phyloP scores from a whole-genome alignment of 2,113 vertebrate species.

The Scopus umbretta region DNA sequence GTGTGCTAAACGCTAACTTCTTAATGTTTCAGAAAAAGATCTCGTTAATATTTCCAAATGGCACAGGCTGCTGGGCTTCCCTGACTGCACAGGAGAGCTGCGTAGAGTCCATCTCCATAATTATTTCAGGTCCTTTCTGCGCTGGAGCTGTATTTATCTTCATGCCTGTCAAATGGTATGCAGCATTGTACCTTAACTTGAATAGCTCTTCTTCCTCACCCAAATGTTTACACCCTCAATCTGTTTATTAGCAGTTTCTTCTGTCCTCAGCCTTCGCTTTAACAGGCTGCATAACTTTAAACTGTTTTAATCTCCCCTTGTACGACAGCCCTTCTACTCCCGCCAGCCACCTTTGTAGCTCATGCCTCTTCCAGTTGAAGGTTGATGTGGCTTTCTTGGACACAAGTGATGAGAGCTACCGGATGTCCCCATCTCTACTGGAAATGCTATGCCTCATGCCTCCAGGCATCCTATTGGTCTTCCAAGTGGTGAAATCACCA shows the following conservation, averaged over 20 bases:
- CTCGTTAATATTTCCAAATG: fast-evolving
- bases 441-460: not conserved
- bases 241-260: not conserved
- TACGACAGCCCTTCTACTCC: not conserved
- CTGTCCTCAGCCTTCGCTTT: not conserved
- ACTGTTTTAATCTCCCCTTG: not conserved
- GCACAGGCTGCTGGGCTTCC: not conserved
- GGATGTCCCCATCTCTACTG: not conserved
- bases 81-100: not conserved
- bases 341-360: not conserved
- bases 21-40: not conserved
- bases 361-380: not conserved
- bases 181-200: not conserved
- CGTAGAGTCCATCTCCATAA: not conserved
- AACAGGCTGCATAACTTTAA: not conserved
- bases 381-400: not conserved
- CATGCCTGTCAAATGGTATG: not conserved
- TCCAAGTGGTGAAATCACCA: not conserved
- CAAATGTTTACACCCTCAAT: not conserved
- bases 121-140: not conserved
- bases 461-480: not conserved
- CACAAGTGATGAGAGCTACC: not conserved
- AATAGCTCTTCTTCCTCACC: not conserved
- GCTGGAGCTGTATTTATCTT: not conserved
- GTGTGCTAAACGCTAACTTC: not conserved